Conservation (phyloP, 1,140 invertebrate genomes). For the Trachymyrmex septentrionalis region DNA sequence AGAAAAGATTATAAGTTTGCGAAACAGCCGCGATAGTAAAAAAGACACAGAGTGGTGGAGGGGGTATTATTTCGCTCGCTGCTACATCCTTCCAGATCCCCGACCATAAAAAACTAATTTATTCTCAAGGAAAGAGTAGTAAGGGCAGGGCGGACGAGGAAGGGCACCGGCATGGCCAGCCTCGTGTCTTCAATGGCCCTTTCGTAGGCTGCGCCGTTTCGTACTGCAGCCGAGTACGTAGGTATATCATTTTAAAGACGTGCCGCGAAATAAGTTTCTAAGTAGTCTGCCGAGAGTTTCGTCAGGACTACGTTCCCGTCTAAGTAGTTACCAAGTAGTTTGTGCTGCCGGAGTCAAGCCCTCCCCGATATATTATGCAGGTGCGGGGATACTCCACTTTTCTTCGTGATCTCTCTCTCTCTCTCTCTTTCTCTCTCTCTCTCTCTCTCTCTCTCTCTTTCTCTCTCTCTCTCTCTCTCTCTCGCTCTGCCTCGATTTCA, state of each 20-base stretch:
- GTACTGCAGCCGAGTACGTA: conserved; percentile 70
- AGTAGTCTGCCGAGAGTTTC: conserved; percentile 84
- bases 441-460: too few relatives aligned
- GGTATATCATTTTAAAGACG: conserved; percentile 85
- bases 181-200: conserved; percentile 72
- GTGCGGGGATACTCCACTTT: conserved; percentile 75
- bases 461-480: not conserved
- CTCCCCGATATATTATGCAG: conserved; percentile 81
- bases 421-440: conserved; percentile 39
- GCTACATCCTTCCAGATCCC: conserved; percentile 72
- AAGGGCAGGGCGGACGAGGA: conserved; percentile 43
- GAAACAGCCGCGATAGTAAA: not conserved
- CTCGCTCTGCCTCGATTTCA: conserved; percentile 10
- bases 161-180: conserved; percentile 70
- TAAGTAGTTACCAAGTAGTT: conserved; percentile 85
- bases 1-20: conserved; percentile 68
- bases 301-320: conserved; percentile 80
- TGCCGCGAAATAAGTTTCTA: conserved; percentile 85
- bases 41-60: not conserved
- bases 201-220: conserved; percentile 66
- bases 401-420: conserved; percentile 46
- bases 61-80: conserved; percentile 78
- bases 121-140: conserved; percentile 58
- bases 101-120: conserved; percentile 79
- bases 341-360: conserved; percentile 81